Evolutionary conservation across 2,797 vertebrate genomes (phyloP), one percentile per base, ranked within the genome.

Genomic region (Anguilla anguilla): DNA sequence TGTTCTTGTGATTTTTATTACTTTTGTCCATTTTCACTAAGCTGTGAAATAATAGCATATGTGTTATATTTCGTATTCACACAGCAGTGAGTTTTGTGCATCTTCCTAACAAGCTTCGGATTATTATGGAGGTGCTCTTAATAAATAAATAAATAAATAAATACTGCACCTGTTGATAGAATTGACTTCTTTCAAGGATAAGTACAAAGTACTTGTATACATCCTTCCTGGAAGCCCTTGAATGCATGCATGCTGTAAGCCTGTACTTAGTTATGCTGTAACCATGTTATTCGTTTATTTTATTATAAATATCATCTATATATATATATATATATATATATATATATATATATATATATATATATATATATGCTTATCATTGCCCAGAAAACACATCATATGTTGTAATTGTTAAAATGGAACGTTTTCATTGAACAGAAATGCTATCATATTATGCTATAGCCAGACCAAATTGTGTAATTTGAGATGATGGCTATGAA

Each of bases 401-500:
- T 46, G 19, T 7, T 81, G 39, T 49, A 46, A 49, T 46, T 46
- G 43, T 46, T 46, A 46, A 46, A 46, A 46, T 46, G 43, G 43
- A 31, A 35, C 2, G 69, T 72, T 35, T 72, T 72, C n/a, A 31
- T 72, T 28, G 69, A 72, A 25, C 28, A 1, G 69, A 31, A 72
- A 72, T 35, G 5, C 6, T 43, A 46, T 43, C 15, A 79, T 79
- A 46, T 79, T 79, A 79, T 22, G 15, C 39, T 22, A 79, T 79
- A 43, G 15, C 74, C 39, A 79, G 46, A 79, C 74, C 22, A 4
- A 43, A 79, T 0, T 43, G 74, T 22, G 39, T 43, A 19, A 79
- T 46, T 79, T 43, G 39, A 19, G 35, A 46, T 81, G 87, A 55
- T 82, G 85, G 51, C 84, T 77, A 35, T 64, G 35, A 84, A 77